Base-by-base conservation (phyloP, 2,113 vertebrate species). In the Coturnix japonica region DNA sequence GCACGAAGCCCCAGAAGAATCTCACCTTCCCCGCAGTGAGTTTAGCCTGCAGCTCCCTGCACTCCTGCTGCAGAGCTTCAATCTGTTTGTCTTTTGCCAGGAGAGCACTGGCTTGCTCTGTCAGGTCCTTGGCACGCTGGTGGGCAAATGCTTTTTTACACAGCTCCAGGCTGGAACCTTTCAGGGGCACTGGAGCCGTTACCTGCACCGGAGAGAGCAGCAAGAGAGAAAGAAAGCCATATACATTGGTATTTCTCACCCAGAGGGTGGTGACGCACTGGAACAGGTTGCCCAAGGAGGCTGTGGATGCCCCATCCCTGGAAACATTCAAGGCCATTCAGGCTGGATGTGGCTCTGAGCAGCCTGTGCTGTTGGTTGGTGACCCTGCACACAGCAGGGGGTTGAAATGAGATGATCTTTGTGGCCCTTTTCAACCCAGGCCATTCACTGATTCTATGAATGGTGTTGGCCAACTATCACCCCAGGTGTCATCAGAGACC, bases 71-170 rank as follows among this genome's bases (percentile, higher is more conserved):
- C 83, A 99, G 95, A 57, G 98, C 97, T 51, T 98, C 98, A 3
- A 99, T 99, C 97, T 99, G 98, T 94, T 99, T 99, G 96, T 99
- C 99, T 94, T 99, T 99, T 3, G 96, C 98, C 95, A 99, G 97
- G 81, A 99, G 98, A 13, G 97, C 98, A 49, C 98, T 98, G 44
- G 99, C 99, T 39, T 99, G 99, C 74, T 98, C 98, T 35, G 98
- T 98, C 71, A 99, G 97, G 94, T 99, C 99, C 59, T 98, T 98
- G 30, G 98, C 99, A 94, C 99, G 97, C 96, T 99, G 99, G 60
- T 97, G 97, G 54, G 98, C 99, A 95, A 99, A 98, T 4, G 98
- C 98, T 89, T 99, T 98, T 93, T 98, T 99, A 89, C 98, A 99
- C 79, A 99, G 97, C 89, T 99, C 98, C 85, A 98, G 94, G 41